Evolutionary conservation across 2,888 invertebrate genomes (phyloP).

Genomic region (Theretra japonica): DNA sequence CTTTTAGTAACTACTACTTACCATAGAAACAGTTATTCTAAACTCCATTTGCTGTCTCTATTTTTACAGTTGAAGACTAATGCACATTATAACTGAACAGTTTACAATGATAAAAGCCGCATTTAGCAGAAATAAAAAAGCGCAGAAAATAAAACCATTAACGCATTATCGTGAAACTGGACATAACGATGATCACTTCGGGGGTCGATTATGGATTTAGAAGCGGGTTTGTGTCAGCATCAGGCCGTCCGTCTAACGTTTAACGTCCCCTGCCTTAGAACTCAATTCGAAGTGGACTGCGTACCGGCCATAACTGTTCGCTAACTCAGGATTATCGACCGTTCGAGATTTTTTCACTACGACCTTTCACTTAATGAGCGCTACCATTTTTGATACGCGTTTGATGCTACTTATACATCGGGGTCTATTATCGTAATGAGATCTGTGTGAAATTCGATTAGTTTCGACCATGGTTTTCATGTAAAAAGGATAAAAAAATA

Average conservation of each 20-base stretch:
- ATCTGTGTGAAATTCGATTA: constrained; percentile 19
- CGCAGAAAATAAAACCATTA: constrained; percentile 19
- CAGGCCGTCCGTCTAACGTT: constrained; percentile 6
- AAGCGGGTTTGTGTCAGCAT: constrained; percentile 47
- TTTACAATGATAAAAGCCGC: too few species aligned
- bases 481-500: too few species aligned
- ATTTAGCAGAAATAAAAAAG: neutral
- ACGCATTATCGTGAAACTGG: constrained; percentile 7
- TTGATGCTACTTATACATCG: constrained; percentile 30
- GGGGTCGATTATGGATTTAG: constrained; percentile 58
- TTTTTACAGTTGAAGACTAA: neutral
- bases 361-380: constrained; percentile 48
- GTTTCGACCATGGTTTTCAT: neutral
- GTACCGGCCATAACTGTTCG: constrained; percentile 59
- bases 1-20: neutral
- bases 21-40: neutral
- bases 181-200: constrained; percentile 39
- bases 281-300: constrained; percentile 55
- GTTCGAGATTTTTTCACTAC: constrained; percentile 51
- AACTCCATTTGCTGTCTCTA: neutral
- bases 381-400: constrained; percentile 22
- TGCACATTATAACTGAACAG: neutral
- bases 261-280: constrained; percentile 45
- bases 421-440: constrained; percentile 9
- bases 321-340: constrained; percentile 62